Evolutionary conservation across 2,113 vertebrate genomes (phyloP).

Genomic region (Aleadryas rufinucha): DNA sequence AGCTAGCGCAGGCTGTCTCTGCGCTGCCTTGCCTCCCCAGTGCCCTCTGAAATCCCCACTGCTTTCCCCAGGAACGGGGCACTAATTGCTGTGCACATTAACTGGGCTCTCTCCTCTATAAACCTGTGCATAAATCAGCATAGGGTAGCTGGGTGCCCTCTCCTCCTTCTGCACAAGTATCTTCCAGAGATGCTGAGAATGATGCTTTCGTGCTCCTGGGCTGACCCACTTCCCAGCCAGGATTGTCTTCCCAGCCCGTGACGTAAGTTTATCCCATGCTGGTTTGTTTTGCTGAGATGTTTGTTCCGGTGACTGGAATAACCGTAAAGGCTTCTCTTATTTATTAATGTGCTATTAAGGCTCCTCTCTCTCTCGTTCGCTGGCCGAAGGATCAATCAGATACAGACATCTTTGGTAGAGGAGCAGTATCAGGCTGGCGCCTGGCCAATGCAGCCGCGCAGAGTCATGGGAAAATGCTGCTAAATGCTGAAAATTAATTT

Average conservation of each 20-base stretch:
- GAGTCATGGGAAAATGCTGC: slow-evolving; percentile 19
- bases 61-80: background rate
- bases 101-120: background rate
- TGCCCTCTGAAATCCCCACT: background rate
- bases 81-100: background rate
- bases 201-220: background rate
- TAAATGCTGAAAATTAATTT: slow-evolving; percentile 40
- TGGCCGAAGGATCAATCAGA: background rate
- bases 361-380: background rate
- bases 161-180: fast-evolving
- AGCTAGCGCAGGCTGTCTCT: background rate
- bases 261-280: slow-evolving; percentile 1
- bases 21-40: background rate
- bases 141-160: background rate
- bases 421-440: background rate
- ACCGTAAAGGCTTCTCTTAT: background rate
- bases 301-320: slow-evolving; percentile 13
- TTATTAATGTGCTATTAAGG: slow-evolving; percentile 7
- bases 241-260: background rate
- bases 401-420: slow-evolving; percentile 8
- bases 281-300: slow-evolving; percentile 30
- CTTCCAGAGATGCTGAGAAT: background rate
- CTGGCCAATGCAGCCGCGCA: background rate
- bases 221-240: slow-evolving; percentile 42
- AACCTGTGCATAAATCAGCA: background rate